phyloP scores from a whole-genome alignment of 2,888 invertebrate species.

The Drosophila colorata region DNA sequence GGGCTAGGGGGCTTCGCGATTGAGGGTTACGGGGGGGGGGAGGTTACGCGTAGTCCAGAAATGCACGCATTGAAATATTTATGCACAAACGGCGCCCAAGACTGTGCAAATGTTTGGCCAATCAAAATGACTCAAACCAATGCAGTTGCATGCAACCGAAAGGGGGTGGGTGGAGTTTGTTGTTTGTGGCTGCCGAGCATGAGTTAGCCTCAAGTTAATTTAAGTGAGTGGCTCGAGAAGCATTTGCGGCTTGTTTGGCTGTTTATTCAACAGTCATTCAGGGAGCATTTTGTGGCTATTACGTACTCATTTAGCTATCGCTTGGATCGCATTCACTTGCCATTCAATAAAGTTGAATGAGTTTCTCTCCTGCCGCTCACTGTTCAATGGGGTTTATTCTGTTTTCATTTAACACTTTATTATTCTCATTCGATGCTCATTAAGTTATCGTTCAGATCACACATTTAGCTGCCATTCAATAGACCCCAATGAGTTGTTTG shows the following conservation, averaged over 20 bases:
- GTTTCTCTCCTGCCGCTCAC: too few species aligned
- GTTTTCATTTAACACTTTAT: too few species aligned
- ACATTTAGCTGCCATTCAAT: neutral
- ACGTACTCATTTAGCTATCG: neutral
- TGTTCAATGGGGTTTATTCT: too few species aligned
- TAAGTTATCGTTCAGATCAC: neutral
- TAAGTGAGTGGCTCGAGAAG: neutral
- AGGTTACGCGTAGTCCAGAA: constrained; percentile 5
- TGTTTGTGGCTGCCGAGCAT: too few species aligned
- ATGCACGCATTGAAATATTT: constrained; percentile 39
- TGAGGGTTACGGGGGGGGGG: neutral
- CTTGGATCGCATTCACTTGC: neutral
- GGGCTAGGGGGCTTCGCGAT: neutral
- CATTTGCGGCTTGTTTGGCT: neutral
- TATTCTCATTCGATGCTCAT: neutral
- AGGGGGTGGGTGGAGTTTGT: too few species aligned
- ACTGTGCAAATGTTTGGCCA: constrained; percentile 22
- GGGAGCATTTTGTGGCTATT: neutral
- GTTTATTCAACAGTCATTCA: neutral
- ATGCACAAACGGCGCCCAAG: constrained; percentile 31
- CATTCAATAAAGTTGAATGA: neutral
- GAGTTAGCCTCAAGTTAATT: constrained; percentile 1
- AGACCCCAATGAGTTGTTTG: too few species aligned
- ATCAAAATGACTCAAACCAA: constrained; percentile 6
- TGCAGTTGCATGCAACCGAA: constrained; percentile 10